These are phyloP conservation scores for Diachasma alloeum DNA, from an alignment of 1,140 invertebrate genomes.

Conservation along the genomic window DNA sequence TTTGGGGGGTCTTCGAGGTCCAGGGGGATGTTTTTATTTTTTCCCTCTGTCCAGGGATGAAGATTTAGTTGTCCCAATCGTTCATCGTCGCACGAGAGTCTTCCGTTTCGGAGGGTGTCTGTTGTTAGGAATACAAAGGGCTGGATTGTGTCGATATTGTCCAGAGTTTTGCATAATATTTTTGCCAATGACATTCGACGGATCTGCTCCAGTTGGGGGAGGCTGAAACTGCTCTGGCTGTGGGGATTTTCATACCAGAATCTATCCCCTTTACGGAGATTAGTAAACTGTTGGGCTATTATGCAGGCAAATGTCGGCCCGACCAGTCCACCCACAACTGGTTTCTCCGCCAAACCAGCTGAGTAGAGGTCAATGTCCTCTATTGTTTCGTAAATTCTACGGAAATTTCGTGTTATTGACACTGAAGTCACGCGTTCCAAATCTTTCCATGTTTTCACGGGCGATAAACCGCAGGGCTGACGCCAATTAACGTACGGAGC, in stretches of 20 bases:
- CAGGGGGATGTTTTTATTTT: background rate
- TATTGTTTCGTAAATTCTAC: slow-evolving; percentile 74
- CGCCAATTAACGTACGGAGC: slow-evolving; percentile 84
- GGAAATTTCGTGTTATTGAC: slow-evolving; percentile 71
- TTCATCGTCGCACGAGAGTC: slow-evolving; percentile 74
- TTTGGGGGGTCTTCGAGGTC: background rate
- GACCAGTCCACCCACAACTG: slow-evolving; percentile 83
- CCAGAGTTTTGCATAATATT: slow-evolving; percentile 85
- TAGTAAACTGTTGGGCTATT: slow-evolving; percentile 91
- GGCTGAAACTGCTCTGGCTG: slow-evolving; percentile 78
- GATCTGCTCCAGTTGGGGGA: slow-evolving; percentile 87
- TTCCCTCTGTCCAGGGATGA: slow-evolving; percentile 66
- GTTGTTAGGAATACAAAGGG: slow-evolving; percentile 79
- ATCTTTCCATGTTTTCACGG: slow-evolving; percentile 79
- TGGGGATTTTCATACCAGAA: slow-evolving; percentile 91
- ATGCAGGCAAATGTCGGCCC: slow-evolving; percentile 97
- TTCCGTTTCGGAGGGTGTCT: slow-evolving; percentile 70
- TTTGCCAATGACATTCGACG: slow-evolving; percentile 80
- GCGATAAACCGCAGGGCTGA: slow-evolving; percentile 78
- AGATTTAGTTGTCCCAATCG: slow-evolving; percentile 77
- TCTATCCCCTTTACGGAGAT: slow-evolving; percentile 86
- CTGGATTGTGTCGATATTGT: slow-evolving; percentile 76
- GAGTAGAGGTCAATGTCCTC: slow-evolving; percentile 93
- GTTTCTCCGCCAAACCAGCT: slow-evolving; percentile 84
- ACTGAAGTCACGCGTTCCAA: slow-evolving; percentile 76